Percentiles rank a stretch among this genome's conserved stretches.
phyloP scores from a whole-genome alignment of 2,113 vertebrate species.

The Tursiops truncatus region DNA sequence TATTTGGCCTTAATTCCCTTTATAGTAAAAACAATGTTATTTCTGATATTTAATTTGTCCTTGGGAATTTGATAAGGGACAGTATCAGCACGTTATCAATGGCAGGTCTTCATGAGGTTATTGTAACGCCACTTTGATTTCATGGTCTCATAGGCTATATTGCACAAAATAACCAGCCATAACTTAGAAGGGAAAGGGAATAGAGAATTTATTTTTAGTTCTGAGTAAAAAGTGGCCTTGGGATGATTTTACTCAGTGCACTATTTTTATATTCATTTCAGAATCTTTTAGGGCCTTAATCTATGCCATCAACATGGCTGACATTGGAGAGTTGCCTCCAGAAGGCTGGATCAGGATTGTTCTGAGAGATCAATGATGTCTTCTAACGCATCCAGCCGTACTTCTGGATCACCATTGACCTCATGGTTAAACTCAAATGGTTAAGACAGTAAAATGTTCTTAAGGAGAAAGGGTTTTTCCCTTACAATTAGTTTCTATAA shows the following conservation, averaged over 20 bases:
- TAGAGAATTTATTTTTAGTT: neutral
- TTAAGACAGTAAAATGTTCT: neutral
- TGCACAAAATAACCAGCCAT: neutral
- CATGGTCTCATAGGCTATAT: neutral
- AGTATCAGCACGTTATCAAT: neutral
- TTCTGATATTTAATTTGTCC: neutral
- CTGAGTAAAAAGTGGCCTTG: neutral
- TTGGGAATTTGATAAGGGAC: neutral
- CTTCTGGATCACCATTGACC: neutral
- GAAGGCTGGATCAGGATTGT: neutral
- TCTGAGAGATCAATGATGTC: neutral
- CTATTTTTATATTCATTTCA: neutral
- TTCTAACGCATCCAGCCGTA: no score
- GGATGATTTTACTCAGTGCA: neutral
- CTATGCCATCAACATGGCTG: neutral
- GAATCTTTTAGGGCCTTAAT: neutral
- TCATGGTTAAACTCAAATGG: neutral
- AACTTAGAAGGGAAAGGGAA: neutral
- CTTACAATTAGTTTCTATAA: neutral
- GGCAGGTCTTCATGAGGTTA: neutral
- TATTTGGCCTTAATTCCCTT: neutral
- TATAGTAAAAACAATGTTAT: neutral
- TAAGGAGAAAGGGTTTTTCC: neutral
- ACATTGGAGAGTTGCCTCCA: neutral
- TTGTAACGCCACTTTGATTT: neutral